phyloP scores from a whole-genome alignment of 1,140 invertebrate species.

The Triops cancriformis region DNA sequence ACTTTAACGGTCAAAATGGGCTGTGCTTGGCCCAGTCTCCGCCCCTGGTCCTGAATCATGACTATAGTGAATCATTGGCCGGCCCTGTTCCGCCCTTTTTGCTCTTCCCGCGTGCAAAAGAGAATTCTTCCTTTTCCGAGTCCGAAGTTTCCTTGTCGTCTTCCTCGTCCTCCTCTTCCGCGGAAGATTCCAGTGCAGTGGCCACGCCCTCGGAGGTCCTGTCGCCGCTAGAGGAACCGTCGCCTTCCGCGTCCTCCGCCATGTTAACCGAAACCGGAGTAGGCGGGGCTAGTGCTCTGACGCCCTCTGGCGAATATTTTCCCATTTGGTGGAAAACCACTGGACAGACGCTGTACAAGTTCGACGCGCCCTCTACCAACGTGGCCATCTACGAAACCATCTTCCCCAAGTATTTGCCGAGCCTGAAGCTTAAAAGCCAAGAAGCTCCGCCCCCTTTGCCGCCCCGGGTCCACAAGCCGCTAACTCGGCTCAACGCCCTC shows the following conservation, averaged over 20 bases:
- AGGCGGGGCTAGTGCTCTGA: conserved; percentile 18
- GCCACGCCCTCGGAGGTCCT: not conserved
- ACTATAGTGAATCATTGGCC: conserved; percentile 20
- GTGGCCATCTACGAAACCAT: conserved; percentile 39
- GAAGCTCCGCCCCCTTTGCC: conserved; percentile 41
- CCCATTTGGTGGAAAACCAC: conserved; percentile 30
- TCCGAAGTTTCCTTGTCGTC: not conserved
- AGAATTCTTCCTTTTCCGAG: not conserved
- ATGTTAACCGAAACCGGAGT: conserved; percentile 27
- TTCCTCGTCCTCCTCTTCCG: conserved; percentile 32
- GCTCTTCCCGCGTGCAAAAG: not conserved
- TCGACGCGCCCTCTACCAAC: conserved; percentile 27
- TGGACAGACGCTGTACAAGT: conserved; percentile 22
- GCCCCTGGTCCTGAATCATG: conserved; percentile 15
- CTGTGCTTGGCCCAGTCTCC: conserved; percentile 9
- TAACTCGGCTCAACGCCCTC: conserved; percentile 30
- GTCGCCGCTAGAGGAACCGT: not conserved
- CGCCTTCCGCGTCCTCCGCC: conserved; percentile 33
- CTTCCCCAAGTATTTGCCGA: conserved; percentile 33
- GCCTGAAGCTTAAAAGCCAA: conserved; percentile 23
- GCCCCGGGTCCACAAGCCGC: conserved; percentile 33
- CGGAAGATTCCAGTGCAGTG: not conserved
- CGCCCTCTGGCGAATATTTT: conserved; percentile 26
- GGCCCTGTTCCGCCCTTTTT: conserved; percentile 27
- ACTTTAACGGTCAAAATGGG: conserved; percentile 14